Evolutionary conservation across 92 coral and sea anemone species (phyloP).

Genomic region (Zoanthus sansibaricus): DNA sequence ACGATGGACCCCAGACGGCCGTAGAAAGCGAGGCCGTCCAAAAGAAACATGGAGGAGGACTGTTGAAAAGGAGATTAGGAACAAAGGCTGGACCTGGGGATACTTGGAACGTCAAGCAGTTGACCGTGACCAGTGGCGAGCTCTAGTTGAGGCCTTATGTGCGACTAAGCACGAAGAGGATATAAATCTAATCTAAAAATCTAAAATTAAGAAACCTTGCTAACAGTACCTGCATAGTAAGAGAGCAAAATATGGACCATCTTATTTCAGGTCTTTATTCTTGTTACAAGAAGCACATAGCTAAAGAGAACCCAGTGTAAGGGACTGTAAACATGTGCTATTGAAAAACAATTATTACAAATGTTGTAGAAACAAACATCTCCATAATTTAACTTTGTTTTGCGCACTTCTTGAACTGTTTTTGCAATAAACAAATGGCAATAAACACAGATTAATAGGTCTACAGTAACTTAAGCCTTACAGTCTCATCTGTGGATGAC

Average conservation of each 20-base stretch:
- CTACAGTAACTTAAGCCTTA: slow-evolving; percentile 13
- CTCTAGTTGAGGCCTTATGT: too few relatives aligned
- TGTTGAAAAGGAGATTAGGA: too few relatives aligned
- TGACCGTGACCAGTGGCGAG: too few relatives aligned
- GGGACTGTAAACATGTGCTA: slow-evolving; percentile 6
- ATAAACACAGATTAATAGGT: slow-evolving; percentile 18
- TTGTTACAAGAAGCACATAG: slow-evolving; percentile 35
- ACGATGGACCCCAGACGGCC: too few relatives aligned
- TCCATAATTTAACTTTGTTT: slow-evolving; percentile 1
- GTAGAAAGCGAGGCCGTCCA: too few relatives aligned
- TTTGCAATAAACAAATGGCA: background rate
- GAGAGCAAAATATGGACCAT: slow-evolving; percentile 12
- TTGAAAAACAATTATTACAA: slow-evolving; percentile 8
- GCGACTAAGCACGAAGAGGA: too few relatives aligned
- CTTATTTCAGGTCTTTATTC: slow-evolving; percentile 44
- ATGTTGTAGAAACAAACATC: slow-evolving; percentile 6
- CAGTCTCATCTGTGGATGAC: slow-evolving; percentile 53
- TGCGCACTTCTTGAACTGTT: slow-evolving; percentile 6
- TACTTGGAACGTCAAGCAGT: too few relatives aligned
- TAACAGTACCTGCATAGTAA: slow-evolving; percentile 39
- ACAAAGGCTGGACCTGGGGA: too few relatives aligned
- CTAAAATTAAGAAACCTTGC: slow-evolving; percentile 37
- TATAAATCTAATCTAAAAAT: too few relatives aligned
- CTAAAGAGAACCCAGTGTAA: slow-evolving; percentile 24
- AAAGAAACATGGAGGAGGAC: too few relatives aligned